Evolutionary conservation across 2,797 vertebrate species (phyloP).

Genomic region (Gymnodraco acuticeps): DNA sequence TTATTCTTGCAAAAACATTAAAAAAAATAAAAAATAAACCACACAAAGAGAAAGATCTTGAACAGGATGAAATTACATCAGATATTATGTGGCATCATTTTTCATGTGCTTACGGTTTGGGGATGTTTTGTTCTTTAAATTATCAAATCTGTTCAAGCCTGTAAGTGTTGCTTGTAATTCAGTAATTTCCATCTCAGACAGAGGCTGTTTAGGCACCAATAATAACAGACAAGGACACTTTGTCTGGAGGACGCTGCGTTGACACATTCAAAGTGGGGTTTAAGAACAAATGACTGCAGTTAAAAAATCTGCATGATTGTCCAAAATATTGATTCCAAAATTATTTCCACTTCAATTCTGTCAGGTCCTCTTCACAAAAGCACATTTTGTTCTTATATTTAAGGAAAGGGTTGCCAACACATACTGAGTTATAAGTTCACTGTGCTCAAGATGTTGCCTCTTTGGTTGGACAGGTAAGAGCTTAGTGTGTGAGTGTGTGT

Average conservation of each 20-base stretch:
- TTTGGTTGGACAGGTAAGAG: constrained; percentile 76
- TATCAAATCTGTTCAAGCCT: constrained; percentile 63
- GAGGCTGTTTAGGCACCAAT: constrained; percentile 53
- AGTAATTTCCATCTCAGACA: constrained; percentile 77
- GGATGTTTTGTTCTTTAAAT: constrained; percentile 33
- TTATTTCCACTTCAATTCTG: constrained; percentile 35
- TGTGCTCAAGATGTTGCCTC: constrained; percentile 64
- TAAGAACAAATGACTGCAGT: constrained; percentile 45
- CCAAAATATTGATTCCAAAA: constrained; percentile 41
- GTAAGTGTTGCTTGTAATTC: constrained; percentile 83
- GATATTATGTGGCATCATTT: constrained; percentile 65
- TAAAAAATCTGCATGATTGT: constrained; percentile 48
- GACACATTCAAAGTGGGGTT: constrained; percentile 78
- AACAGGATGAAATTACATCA: constrained; percentile 70
- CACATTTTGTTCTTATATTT: constrained; percentile 29
- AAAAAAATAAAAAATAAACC: constrained; percentile 61
- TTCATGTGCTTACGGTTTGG: constrained; percentile 65
- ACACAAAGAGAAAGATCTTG: constrained; percentile 67
- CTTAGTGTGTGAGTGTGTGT: constrained; percentile 43
- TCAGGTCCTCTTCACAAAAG: constrained; percentile 37
- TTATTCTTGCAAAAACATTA: constrained; percentile 75
- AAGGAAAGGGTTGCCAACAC: constrained; percentile 39
- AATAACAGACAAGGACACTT: constrained; percentile 47
- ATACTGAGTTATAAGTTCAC: constrained; percentile 29
- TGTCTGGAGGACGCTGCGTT: constrained; percentile 44